A percentile compares a stretch with the other conserved stretches of the same genome.
Evolutionary conservation across 1,140 invertebrate genomes (phyloP).

Genomic region (Drosophila arizonae): DNA sequence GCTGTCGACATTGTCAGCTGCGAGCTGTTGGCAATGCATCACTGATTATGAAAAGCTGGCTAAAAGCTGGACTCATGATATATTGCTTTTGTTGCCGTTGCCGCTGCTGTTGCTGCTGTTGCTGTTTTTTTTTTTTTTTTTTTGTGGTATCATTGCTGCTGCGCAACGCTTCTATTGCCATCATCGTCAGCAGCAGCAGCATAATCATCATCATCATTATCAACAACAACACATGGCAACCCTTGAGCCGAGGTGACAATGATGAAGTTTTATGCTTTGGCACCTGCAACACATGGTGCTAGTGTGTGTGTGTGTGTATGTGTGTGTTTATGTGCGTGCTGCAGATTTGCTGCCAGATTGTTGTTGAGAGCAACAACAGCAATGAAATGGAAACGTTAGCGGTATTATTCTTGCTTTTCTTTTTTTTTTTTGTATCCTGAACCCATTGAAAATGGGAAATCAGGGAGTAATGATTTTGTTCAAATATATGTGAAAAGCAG

Average conservation of each 20-base stretch:
- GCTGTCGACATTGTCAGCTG: slow-evolving; percentile 55
- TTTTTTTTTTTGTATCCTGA: slow-evolving; percentile 32
- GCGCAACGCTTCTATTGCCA: slow-evolving; percentile 61
- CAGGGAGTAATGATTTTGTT: no score
- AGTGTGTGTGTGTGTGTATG: no score
- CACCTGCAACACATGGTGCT: slow-evolving; percentile 59
- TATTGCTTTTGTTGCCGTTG: slow-evolving; percentile 62
- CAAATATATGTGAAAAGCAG: no score
- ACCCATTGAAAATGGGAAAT: no score
- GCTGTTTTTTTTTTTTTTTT: slow-evolving; percentile 58
- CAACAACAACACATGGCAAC: slow-evolving; percentile 48
- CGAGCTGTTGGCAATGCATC: slow-evolving; percentile 75
- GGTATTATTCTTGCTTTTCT: slow-evolving; percentile 43
- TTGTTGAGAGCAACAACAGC: slow-evolving; percentile 45
- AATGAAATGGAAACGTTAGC: slow-evolving; percentile 73
- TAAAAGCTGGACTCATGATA: slow-evolving; percentile 79
- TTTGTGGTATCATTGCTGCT: slow-evolving; percentile 69
- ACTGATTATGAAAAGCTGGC: slow-evolving; percentile 80
- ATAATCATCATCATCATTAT: slow-evolving; percentile 24
- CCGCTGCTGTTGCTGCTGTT: slow-evolving; percentile 12
- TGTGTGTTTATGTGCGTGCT: background rate
- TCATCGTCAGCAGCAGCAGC: slow-evolving; percentile 53
- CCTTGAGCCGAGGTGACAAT: slow-evolving; percentile 77
- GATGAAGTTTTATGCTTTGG: slow-evolving; percentile 81
- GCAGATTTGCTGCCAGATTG: slow-evolving; percentile 35